These are phyloP conservation scores for Gadopsis bispinosus DNA, from an alignment of 2,797 vertebrate species.

Conservation along the genomic window DNA sequence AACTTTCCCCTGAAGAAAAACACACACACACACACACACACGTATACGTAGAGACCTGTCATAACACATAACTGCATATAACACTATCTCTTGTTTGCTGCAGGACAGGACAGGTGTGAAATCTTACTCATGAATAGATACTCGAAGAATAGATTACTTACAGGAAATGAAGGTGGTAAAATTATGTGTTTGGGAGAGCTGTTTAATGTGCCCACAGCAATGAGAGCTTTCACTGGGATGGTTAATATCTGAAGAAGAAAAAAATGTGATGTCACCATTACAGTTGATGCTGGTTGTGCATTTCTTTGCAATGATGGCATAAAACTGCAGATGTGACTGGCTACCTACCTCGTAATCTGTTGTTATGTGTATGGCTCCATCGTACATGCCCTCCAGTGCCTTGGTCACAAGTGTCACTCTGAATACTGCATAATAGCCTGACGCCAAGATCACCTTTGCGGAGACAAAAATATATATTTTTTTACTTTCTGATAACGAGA, in stretches of 20 bases:
- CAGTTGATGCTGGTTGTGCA: not conserved
- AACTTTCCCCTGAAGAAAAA: constrained; percentile 89
- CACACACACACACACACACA: constrained; percentile 4
- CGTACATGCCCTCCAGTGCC: constrained; percentile 92
- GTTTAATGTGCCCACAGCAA: constrained; percentile 93
- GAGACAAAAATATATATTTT: constrained; percentile 8
- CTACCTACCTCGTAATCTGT: constrained; percentile 96
- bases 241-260: constrained; percentile 91
- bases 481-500: not conserved
- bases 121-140: not conserved
- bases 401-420: constrained; percentile 93
- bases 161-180: constrained; percentile 94
- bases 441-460: constrained; percentile 91
- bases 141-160: constrained; percentile 79
- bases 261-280: not conserved
- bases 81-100: not conserved
- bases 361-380: constrained; percentile 95
- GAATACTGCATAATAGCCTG: constrained; percentile 95
- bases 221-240: constrained; percentile 94
- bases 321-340: not conserved
- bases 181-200: constrained; percentile 93
- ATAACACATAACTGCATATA: not conserved
- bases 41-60: constrained; percentile 5
- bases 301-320: not conserved
- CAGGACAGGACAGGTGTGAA: not conserved